Conservation (phyloP, 2,888 invertebrate species). For the Caenorhabditis sp. region DNA sequence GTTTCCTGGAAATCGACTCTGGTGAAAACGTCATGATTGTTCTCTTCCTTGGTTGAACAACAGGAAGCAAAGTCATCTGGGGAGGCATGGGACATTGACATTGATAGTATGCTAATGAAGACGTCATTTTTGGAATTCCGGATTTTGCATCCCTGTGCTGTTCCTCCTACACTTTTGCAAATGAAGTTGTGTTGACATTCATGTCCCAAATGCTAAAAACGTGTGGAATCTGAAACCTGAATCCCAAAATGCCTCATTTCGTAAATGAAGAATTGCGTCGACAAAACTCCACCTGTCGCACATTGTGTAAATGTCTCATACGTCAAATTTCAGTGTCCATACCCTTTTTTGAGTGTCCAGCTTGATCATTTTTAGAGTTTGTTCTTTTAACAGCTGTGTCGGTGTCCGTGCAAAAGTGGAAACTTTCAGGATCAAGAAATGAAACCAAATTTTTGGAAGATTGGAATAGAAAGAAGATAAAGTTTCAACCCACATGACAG, state of each 20-base stretch:
- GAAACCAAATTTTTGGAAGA: no score
- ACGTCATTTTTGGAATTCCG: not conserved
- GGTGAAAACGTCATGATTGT: constrained; percentile 39
- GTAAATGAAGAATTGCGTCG: not conserved
- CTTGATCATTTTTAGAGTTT: no score
- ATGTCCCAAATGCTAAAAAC: not conserved
- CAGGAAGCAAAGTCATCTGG: constrained; percentile 22
- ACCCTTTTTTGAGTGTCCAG: constrained; percentile 37
- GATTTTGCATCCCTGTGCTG: not conserved
- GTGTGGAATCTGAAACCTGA: not conserved
- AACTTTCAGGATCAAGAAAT: not conserved
- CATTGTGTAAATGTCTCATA: no score
- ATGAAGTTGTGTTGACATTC: constrained; percentile 11
- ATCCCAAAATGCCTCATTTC: not conserved
- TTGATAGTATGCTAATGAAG: constrained; percentile 2
- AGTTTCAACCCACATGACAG: not conserved
- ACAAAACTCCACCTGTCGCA: constrained; percentile 33
- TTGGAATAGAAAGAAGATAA: not conserved
- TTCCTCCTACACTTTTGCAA: not conserved
- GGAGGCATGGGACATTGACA: constrained; percentile 2
- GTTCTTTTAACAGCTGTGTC: no score
- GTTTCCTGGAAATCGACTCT: constrained; percentile 41
- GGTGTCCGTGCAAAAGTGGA: constrained; percentile 28
- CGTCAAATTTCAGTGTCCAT: no score
- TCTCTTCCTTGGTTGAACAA: constrained; percentile 42